Evolutionary conservation across 2,797 vertebrate genomes (phyloP).

Genomic region (Mallotus villosus): DNA sequence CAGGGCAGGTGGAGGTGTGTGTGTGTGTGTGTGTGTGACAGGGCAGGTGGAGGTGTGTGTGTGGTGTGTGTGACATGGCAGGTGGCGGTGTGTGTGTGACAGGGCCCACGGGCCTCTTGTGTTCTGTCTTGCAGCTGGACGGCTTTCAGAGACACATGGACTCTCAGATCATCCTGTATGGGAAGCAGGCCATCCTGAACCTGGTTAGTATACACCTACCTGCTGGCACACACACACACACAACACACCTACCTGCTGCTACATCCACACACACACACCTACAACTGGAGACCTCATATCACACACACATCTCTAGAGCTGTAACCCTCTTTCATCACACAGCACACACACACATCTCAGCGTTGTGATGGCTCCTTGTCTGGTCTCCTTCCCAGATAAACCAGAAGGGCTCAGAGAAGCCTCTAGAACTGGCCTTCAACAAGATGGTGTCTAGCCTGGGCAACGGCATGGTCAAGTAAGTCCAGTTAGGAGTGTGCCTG

Average conservation of each 20-base stretch:
- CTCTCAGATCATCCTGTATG: slow-evolving; percentile 93
- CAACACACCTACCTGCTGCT: no score
- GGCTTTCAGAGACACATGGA: slow-evolving; percentile 98
- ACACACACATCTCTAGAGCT: no score
- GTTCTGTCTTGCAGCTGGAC: slow-evolving; percentile 79
- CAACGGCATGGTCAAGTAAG: slow-evolving; percentile 91
- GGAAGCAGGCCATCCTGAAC: slow-evolving; percentile 91
- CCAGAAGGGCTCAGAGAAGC: slow-evolving; percentile 95
- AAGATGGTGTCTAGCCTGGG: slow-evolving; percentile 86
- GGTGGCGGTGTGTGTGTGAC: no score
- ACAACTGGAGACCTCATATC: no score
- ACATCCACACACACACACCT: not conserved
- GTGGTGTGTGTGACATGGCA: no score
- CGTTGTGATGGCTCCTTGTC: no score
- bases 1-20: no score
- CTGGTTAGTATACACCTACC: slow-evolving; percentile 76
- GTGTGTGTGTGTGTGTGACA: no score
- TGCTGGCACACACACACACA: not conserved
- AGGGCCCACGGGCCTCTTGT: not conserved
- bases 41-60: no score
- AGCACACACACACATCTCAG: not conserved
- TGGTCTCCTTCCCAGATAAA: slow-evolving; percentile 77
- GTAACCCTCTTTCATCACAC: no score
- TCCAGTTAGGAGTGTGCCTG: not conserved
- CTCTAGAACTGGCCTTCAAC: slow-evolving; percentile 86